A percentile compares a stretch with the other conserved stretches of the same genome.
Evolutionary conservation across 2,888 invertebrate genomes (phyloP).

Genomic region (Lydus trimaculatus): DNA sequence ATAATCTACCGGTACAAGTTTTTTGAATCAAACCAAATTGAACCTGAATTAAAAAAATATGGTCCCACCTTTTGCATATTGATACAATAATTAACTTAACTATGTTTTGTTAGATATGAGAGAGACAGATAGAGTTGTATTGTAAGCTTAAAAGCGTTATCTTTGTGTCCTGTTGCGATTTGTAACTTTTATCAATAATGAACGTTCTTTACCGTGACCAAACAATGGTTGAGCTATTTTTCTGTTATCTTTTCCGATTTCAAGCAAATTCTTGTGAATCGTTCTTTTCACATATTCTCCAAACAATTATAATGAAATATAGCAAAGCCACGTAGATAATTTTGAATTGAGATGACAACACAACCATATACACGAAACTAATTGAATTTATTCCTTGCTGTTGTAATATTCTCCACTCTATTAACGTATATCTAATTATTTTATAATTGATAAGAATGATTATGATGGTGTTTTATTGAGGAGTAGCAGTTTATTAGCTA

Average conservation of each 20-base stretch:
- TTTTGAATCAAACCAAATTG: too few relatives aligned
- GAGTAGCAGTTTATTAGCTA: neutral
- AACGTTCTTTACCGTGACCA: conserved; percentile 54
- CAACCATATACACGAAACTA: neutral
- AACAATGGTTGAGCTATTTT: conserved; percentile 54
- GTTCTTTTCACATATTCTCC: conserved; percentile 21
- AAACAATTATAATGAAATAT: conserved; percentile 4
- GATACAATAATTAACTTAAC: too few relatives aligned
- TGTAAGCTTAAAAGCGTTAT: too few relatives aligned
- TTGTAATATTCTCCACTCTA: neutral
- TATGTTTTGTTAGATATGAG: too few relatives aligned
- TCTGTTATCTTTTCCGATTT: conserved; percentile 38
- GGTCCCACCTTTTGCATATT: too few relatives aligned
- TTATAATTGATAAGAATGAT: neutral
- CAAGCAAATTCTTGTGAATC: too few relatives aligned
- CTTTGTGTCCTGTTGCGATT: too few relatives aligned
- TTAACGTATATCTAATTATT: neutral
- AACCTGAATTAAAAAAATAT: too few relatives aligned
- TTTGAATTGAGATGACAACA: neutral
- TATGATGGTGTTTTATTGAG: neutral
- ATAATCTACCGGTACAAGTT: conserved; percentile 19
- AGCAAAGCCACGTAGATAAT: neutral
- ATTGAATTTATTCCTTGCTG: neutral
- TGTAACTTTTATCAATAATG: conserved; percentile 43
- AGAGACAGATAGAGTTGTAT: too few relatives aligned